Evolutionary conservation across 2,888 invertebrate species (phyloP).

Genomic region (Pristionchus mayeri): DNA sequence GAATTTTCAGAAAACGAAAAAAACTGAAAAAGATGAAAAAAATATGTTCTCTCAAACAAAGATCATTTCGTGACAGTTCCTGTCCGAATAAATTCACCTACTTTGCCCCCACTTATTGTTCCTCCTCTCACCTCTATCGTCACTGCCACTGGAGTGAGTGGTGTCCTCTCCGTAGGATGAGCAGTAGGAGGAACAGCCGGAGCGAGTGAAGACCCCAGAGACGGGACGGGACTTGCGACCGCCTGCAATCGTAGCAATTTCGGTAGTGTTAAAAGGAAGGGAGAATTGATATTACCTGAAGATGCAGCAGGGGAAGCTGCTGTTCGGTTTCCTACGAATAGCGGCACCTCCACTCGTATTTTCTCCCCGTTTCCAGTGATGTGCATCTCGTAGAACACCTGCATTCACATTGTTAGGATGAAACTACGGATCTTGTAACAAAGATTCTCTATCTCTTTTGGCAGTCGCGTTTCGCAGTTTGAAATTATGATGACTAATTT

Average conservation of each 20-base stretch:
- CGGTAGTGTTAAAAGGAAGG: too few relatives aligned
- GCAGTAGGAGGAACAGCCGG: slow-evolving; percentile 34
- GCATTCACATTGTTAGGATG: neutral
- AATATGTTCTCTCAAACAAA: too few relatives aligned
- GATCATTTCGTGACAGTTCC: too few relatives aligned
- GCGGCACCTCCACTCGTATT: slow-evolving; percentile 43
- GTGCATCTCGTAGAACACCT: slow-evolving; percentile 49
- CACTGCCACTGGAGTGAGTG: slow-evolving; percentile 13
- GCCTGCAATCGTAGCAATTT: neutral
- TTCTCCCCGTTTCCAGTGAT: slow-evolving; percentile 41
- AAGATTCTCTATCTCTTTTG: neutral
- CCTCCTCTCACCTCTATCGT: slow-evolving; percentile 40
- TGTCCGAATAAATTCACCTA: too few relatives aligned
- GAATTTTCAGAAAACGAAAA: neutral
- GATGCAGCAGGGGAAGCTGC: slow-evolving; percentile 7
- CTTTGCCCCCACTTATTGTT: too few relatives aligned
- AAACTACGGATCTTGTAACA: neutral
- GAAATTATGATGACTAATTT: neutral
- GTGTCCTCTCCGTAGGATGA: slow-evolving; percentile 44
- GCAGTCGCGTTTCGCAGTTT: neutral
- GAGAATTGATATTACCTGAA: neutral
- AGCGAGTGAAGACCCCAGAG: slow-evolving; percentile 37
- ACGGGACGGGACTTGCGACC: slow-evolving; percentile 44
- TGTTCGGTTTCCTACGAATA: slow-evolving; percentile 40
- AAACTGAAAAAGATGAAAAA: too few relatives aligned